Conservation (phyloP, 30 jellyfish, hydroid and myxozoan genomes). For the Calvadosia cruxmelitensis region DNA sequence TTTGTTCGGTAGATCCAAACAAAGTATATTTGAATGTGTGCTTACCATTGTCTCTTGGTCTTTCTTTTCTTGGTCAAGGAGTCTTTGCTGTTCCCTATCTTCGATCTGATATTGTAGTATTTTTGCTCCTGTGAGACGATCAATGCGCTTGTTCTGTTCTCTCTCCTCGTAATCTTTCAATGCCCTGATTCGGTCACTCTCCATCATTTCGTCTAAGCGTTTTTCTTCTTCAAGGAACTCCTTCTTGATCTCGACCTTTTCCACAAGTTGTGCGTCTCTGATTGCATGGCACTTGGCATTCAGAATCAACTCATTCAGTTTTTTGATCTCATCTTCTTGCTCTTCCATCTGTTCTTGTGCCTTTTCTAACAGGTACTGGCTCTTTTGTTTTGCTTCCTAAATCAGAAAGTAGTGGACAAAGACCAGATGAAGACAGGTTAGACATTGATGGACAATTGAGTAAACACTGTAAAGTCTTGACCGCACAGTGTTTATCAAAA, state of each 20-base stretch:
- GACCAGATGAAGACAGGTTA: too few species aligned
- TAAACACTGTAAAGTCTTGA: too few species aligned
- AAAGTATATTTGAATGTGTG: neutral
- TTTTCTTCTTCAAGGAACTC: conserved; percentile 90
- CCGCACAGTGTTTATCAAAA: too few species aligned
- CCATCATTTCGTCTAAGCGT: conserved; percentile 96
- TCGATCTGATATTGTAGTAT: conserved; percentile 70
- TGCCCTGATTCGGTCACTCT: conserved; percentile 81
- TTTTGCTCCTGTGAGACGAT: conserved; percentile 79
- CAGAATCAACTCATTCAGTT: conserved; percentile 68
- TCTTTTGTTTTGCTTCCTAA: conserved; percentile 91
- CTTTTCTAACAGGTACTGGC: conserved; percentile 70
- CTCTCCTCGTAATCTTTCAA: conserved; percentile 73
- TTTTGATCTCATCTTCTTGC: conserved; percentile 94
- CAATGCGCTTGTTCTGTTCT: conserved; percentile 57
- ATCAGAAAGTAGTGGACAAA: conserved; percentile 4
- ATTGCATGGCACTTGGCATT: conserved; percentile 99
- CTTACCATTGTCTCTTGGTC: conserved; percentile 90
- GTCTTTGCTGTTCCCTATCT: conserved; percentile 53
- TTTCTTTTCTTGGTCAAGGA: conserved; percentile 76
- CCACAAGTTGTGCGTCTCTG: conserved; percentile 90
- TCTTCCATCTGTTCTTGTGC: conserved; percentile 98
- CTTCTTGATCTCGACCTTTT: conserved; percentile 82
- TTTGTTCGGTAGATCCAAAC: too few species aligned
- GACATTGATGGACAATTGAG: too few species aligned